Percentiles rank a stretch among this genome's conserved stretches.
Conservation (phyloP, 2,113 vertebrate genomes). For the Condylura cristata region DNA sequence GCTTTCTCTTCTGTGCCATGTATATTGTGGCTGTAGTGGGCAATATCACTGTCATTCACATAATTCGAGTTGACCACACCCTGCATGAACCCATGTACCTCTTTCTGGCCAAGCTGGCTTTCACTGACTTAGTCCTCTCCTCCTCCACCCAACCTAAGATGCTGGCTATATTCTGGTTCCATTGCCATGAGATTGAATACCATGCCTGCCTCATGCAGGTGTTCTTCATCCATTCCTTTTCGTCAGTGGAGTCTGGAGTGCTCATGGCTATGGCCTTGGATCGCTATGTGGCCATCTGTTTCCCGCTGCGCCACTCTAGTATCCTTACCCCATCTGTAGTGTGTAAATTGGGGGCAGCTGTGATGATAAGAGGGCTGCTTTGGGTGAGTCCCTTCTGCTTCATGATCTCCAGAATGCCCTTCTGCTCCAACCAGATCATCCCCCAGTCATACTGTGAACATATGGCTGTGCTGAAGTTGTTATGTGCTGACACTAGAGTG, state of each 20-base stretch:
- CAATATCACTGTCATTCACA: conserved; percentile 61
- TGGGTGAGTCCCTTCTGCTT: conserved; percentile 63
- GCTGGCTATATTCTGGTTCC: conserved; percentile 77
- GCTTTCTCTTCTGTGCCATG: conserved; percentile 73
- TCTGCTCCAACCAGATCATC: conserved; percentile 61
- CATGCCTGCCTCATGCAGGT: conserved; percentile 77
- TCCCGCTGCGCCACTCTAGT: conserved; percentile 62
- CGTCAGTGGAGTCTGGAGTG: conserved; percentile 60
- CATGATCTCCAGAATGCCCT: conserved; percentile 69
- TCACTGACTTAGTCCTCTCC: conserved; percentile 73
- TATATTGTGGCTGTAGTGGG: conserved; percentile 58
- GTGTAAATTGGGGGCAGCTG: conserved; percentile 3
- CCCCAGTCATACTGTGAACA: conserved; percentile 76
- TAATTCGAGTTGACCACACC: conserved; percentile 54
- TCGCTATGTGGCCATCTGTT: conserved; percentile 71
- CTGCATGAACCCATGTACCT: conserved; percentile 78
- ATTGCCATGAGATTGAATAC: conserved; percentile 48
- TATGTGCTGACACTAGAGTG: conserved; percentile 10
- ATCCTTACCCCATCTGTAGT: conserved; percentile 48
- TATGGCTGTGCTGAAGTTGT: conserved; percentile 77
- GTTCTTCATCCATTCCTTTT: conserved; percentile 79
- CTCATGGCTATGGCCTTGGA: conserved; percentile 78
- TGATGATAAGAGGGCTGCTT: conserved; percentile 66
- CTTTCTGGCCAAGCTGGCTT: conserved; percentile 76
- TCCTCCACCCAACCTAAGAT: conserved; percentile 74